These are phyloP conservation scores for Tinea trinotella DNA, from an alignment of 2,888 invertebrate species.

Conservation along the genomic window DNA sequence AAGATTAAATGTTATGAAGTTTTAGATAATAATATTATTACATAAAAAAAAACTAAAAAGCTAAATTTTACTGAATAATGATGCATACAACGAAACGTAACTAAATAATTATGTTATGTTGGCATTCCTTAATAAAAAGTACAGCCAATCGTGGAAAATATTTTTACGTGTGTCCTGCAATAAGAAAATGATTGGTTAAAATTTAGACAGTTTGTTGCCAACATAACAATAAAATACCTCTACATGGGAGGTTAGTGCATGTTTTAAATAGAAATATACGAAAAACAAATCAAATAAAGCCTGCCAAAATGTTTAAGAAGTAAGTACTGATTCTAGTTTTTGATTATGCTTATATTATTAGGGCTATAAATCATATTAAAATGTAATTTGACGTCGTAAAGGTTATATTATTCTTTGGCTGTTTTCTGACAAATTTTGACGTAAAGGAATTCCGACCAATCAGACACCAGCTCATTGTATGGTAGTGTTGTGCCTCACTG, in stretches of 20 bases:
- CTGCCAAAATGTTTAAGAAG: constrained; percentile 61
- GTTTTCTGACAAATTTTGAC: constrained; percentile 32
- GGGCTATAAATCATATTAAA: no score
- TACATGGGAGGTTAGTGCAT: neutral
- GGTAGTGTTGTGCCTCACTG: no score
- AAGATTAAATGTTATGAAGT: no score
- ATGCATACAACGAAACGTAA: neutral
- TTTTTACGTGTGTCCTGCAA: neutral
- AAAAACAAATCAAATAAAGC: neutral
- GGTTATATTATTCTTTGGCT: neutral
- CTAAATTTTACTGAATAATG: no score
- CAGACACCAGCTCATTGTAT: constrained; percentile 31
- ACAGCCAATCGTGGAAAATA: neutral
- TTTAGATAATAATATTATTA: no score
- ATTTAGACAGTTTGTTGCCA: neutral
- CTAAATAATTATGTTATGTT: neutral
- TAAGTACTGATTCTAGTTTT: constrained; percentile 51
- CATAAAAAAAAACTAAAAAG: no score
- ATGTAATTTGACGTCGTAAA: no score
- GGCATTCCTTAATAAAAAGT: neutral
- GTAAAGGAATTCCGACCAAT: constrained; percentile 31
- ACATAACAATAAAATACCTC: neutral
- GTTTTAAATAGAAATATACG: neutral
- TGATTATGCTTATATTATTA: no score
- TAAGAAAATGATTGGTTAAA: neutral